A percentile compares a stretch with the other conserved stretches of the same genome.
These are phyloP conservation scores for Hemicentrotus pulcherrimus DNA, from an alignment of 35 echinoderm and acorn worm species.

Conservation along the genomic window DNA sequence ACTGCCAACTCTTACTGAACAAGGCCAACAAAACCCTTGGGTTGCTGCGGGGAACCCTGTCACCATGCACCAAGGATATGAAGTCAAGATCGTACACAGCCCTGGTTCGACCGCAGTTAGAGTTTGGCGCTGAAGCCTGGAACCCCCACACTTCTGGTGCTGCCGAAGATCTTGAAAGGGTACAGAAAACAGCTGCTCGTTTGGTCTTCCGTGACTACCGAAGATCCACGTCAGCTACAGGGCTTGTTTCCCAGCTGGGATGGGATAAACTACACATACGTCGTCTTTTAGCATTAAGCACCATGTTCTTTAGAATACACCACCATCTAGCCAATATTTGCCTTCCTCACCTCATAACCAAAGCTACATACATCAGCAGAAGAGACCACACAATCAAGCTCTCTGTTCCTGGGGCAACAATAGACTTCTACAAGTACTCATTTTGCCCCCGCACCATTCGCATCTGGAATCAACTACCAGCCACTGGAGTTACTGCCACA, in stretches of 20 bases:
- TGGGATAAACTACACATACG: constrained; percentile 46
- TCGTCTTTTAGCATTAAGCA: constrained; percentile 13
- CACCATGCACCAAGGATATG: constrained; percentile 43
- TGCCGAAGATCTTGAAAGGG: background rate
- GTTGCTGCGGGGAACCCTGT: constrained; percentile 57
- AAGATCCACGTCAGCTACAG: constrained; percentile 11
- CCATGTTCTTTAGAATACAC: constrained; percentile 32
- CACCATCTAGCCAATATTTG: background rate
- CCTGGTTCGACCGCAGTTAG: constrained; percentile 52
- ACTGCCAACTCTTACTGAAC: no score
- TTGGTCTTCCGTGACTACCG: constrained; percentile 37
- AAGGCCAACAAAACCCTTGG: no score
- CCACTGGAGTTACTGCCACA: background rate
- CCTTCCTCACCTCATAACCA: constrained; percentile 27
- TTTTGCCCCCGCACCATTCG: constrained; percentile 37
- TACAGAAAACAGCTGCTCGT: constrained; percentile 47
- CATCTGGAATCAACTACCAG: background rate
- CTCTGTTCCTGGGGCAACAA: background rate
- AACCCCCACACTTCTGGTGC: constrained; percentile 38
- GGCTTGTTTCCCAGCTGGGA: background rate
- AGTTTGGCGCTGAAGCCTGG: constrained; percentile 33
- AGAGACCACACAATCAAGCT: constrained; percentile 29
- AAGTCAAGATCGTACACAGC: constrained; percentile 56
- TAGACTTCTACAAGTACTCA: background rate
- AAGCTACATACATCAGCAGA: constrained; percentile 38